These are phyloP conservation scores for Lymantria monacha DNA, from an alignment of 2,888 invertebrate species.

Conservation along the genomic window DNA sequence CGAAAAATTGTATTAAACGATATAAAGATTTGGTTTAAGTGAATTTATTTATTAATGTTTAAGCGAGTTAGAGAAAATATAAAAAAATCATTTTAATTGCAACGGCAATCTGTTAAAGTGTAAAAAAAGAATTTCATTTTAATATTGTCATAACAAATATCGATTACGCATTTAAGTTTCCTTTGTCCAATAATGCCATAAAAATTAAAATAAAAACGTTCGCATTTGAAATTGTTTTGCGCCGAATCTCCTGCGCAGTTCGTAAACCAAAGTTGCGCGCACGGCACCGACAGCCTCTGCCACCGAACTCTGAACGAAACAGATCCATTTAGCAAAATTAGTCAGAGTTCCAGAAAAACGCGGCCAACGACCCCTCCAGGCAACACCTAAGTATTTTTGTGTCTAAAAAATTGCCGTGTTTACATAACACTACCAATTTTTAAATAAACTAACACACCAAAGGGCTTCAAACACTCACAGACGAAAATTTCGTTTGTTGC, in stretches of 20 bases:
- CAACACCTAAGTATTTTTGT: conserved; percentile 77
- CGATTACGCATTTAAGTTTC: background rate
- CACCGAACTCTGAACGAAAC: conserved; percentile 48
- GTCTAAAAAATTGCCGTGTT: conserved; percentile 67
- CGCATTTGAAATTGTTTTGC: conserved; percentile 44
- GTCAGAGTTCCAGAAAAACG: conserved; percentile 79
- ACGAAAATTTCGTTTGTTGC: conserved; percentile 62
- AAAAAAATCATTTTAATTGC: too few relatives aligned
- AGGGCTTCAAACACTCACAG: conserved; percentile 71
- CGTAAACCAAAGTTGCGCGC: conserved; percentile 31
- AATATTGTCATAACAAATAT: background rate
- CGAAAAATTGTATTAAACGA: too few relatives aligned
- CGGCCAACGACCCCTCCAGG: conserved; percentile 70
- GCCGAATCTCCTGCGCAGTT: conserved; percentile 39
- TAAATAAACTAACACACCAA: conserved; percentile 65
- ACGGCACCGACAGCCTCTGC: conserved; percentile 46
- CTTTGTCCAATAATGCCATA: conserved; percentile 10
- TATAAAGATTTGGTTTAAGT: too few relatives aligned
- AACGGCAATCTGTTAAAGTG: too few relatives aligned
- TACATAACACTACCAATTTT: conserved; percentile 77
- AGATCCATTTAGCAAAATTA: conserved; percentile 71
- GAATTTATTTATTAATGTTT: too few relatives aligned
- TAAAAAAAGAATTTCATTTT: background rate
- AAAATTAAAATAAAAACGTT: conserved; percentile 26
- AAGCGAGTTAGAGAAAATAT: too few relatives aligned